A percentile compares a stretch with the other conserved stretches of the same genome.
These are phyloP conservation scores for Shargacucullia verbasci DNA, from an alignment of 2,888 invertebrate species.

Conservation along the genomic window DNA sequence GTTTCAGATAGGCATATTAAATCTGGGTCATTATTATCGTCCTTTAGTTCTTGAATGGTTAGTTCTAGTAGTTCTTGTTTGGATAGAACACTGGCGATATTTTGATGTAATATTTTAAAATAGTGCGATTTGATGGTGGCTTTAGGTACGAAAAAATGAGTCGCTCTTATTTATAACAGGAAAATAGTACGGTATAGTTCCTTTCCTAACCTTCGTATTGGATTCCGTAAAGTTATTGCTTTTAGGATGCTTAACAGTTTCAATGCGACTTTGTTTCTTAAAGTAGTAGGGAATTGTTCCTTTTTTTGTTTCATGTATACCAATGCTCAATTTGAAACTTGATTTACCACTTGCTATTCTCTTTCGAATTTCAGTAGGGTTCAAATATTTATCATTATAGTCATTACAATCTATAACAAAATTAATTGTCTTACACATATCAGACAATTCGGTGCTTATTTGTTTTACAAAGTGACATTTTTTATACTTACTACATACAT, in stretches of 20 bases:
- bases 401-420: too few relatives aligned
- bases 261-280: background rate
- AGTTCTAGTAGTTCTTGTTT: too few relatives aligned
- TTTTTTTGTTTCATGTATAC: background rate
- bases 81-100: too few relatives aligned
- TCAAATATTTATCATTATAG: slow-evolving; percentile 6
- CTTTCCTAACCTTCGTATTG: background rate
- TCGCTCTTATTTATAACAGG: background rate
- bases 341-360: slow-evolving; percentile 7
- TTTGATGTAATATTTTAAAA: slow-evolving; percentile 11
- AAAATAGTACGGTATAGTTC: slow-evolving; percentile 5
- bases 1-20: too few relatives aligned
- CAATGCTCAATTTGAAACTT: too few relatives aligned
- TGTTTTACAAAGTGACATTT: too few relatives aligned
- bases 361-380: slow-evolving; percentile 5
- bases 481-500: too few relatives aligned
- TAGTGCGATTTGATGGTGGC: slow-evolving; percentile 1
- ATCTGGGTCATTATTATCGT: too few relatives aligned
- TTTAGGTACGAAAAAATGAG: slow-evolving; percentile 3
- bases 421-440: slow-evolving; percentile 5
- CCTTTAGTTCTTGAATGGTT: too few relatives aligned
- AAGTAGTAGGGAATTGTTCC: too few relatives aligned
- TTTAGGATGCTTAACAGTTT: background rate
- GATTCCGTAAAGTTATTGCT: background rate
- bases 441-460: background rate